Evolutionary conservation across 2,888 invertebrate species (phyloP), one percentile per base, ranked within the genome.

Genomic region (Volucella bombylans): DNA sequence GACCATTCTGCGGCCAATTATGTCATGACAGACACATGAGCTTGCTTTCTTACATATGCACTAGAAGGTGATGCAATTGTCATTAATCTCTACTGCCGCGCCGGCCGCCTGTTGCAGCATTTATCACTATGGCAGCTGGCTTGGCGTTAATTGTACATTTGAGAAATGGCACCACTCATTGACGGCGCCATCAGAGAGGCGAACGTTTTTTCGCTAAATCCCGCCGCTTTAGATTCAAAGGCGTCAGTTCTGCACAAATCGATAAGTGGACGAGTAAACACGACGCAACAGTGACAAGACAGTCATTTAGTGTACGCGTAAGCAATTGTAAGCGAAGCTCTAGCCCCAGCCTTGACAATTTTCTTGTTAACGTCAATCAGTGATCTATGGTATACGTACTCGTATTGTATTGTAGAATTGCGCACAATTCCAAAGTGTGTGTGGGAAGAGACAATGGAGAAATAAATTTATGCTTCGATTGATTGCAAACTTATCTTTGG

Each of bases 391-490:
- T 49, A 2, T 8, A 10, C 15, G 18, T 68, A 49, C 47, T 4
- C 31, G 4, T 31, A 31, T 31, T 6, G 31, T 31, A 31, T 31
- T 31, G 31, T 31, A 31, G 31, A 74, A 74, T 49, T 43, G 69
- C 23, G 73, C 79, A 82, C 67, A 71, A 59, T 52, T 50, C 41
- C 38, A 8, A 15, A 9, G 39, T 15, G 67, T 71, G 71, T 64
- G 82, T 77, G 71, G 77, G 83, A 80, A 57, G 80, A 74, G 80
- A 74, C 65, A 79, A 57, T 62, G 41, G 76, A 68, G 41, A 49
- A 68, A 64, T 57, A 69, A 81, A 83, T 83, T 69, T 80, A 71
- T 80, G 65, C 61, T 76, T 71, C 83, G 65, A 80, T 83, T 83
- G 74, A 80, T 83, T 83, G 83, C 61, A 69, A 83, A 74, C 71